These are phyloP conservation scores for Menura novaehollandiae DNA, from an alignment of 2,113 vertebrate species.

Conservation along the genomic window DNA sequence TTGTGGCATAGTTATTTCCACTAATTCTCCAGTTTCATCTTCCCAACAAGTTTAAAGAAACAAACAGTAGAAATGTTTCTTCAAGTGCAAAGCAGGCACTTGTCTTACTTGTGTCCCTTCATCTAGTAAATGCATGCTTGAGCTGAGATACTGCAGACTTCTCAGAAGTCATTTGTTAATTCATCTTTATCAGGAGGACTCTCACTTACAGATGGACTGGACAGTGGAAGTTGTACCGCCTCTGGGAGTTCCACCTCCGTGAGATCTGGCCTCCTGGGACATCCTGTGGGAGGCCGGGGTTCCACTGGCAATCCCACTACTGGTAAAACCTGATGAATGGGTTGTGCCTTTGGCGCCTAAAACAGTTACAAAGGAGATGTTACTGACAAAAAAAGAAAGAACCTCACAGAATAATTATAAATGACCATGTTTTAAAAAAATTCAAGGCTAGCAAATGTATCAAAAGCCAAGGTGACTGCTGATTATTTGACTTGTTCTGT, in stretches of 20 bases:
- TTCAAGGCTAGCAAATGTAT: neutral
- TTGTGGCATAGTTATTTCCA: neutral
- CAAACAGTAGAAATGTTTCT: neutral
- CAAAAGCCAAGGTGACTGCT: neutral
- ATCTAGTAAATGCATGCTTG: neutral
- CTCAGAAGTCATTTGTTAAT: neutral
- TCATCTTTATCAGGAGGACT: neutral
- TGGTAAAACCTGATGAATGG: constrained; percentile 39
- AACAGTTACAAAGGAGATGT: neutral
- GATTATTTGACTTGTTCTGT: neutral
- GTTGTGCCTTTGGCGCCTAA: constrained; percentile 24
- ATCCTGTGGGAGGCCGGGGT: neutral
- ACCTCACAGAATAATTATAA: neutral
- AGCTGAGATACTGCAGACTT: neutral
- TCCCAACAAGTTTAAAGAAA: neutral
- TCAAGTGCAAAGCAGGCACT: neutral
- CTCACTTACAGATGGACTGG: constrained; percentile 45
- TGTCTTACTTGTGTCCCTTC: neutral
- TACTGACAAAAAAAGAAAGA: neutral
- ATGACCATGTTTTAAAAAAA: neutral
- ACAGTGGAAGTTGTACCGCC: constrained; percentile 27
- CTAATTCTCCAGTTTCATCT: neutral
- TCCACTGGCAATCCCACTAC: neutral
- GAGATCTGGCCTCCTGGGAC: neutral
- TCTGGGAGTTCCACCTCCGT: neutral